These are phyloP conservation scores for Melanerpes aurifrons DNA, from an alignment of 2,113 vertebrate genomes.

Conservation along the genomic window DNA sequence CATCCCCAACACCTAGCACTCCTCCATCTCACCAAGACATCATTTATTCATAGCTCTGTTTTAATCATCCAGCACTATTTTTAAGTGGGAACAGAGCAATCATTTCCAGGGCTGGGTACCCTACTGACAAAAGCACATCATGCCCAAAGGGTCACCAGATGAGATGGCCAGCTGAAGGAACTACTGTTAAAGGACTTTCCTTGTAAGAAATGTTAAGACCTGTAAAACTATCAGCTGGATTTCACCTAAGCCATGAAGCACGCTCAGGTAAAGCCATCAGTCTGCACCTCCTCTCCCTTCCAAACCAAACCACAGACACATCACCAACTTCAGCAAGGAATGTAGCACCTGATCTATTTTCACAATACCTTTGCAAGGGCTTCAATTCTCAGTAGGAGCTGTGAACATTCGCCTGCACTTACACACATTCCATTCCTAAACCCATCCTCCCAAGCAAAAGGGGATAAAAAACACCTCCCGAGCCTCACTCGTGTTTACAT, in stretches of 20 bases:
- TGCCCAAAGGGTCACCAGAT: neutral
- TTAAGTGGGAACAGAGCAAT: neutral
- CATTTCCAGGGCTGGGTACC: neutral
- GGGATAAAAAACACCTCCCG: slow-evolving; percentile 28
- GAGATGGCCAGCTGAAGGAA: neutral
- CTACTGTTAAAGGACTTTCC: neutral
- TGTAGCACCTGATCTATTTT: slow-evolving; percentile 17
- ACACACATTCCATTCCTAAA: neutral
- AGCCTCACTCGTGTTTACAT: slow-evolving; percentile 39
- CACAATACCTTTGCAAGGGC: neutral
- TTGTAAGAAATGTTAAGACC: neutral
- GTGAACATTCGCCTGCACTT: neutral
- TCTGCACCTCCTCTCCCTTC: neutral
- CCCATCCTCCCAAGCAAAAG: slow-evolving; percentile 35
- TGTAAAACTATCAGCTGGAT: neutral
- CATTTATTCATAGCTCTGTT: slow-evolving; percentile 13
- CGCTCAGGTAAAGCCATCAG: neutral
- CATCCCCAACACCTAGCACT: neutral
- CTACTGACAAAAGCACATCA: neutral
- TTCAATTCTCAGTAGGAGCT: neutral
- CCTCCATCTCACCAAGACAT: neutral
- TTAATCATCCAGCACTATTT: neutral
- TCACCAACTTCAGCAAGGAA: neutral
- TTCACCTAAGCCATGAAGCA: neutral
- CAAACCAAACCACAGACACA: neutral